Percentiles rank a stretch among this genome's conserved stretches.
phyloP scores from a whole-genome alignment of 2,797 vertebrate genomes.

The Notamacropus eugenii region DNA sequence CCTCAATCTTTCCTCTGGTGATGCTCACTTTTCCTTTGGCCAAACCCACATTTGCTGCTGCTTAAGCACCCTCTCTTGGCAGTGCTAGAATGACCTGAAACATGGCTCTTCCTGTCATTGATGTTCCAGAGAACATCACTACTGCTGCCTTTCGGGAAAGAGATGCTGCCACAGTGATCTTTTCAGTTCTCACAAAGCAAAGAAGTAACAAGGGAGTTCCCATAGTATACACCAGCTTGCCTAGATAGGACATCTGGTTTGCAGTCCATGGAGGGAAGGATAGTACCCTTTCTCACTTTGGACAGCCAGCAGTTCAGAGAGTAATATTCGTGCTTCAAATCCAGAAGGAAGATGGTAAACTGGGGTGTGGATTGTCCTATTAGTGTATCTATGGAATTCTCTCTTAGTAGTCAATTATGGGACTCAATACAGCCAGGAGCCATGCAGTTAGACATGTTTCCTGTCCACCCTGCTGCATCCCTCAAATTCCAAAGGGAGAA shows the following conservation, averaged over 20 bases:
- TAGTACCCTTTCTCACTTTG: neutral
- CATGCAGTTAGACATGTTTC: neutral
- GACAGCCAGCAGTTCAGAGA: neutral
- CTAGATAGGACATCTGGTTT: too few relatives aligned
- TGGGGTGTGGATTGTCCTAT: neutral
- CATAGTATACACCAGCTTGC: too few relatives aligned
- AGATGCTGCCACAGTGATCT: too few relatives aligned
- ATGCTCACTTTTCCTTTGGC: neutral
- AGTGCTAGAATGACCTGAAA: neutral
- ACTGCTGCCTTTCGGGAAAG: neutral
- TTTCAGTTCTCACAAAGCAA: too few relatives aligned
- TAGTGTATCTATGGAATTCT: neutral
- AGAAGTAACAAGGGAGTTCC: too few relatives aligned
- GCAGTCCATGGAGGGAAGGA: neutral
- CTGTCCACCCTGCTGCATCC: neutral
- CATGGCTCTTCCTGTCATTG: neutral
- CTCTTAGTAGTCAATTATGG: neutral
- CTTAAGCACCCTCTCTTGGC: neutral
- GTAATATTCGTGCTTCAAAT: neutral
- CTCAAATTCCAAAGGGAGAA: too few relatives aligned
- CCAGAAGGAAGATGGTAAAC: neutral
- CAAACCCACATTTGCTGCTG: neutral
- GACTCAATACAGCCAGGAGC: neutral
- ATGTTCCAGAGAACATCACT: neutral
- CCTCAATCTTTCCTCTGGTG: neutral